A percentile compares a stretch with the other conserved stretches of the same genome.
These are phyloP conservation scores for Centroberyx gerrardi DNA, from an alignment of 2,797 vertebrate species.

Conservation along the genomic window DNA sequence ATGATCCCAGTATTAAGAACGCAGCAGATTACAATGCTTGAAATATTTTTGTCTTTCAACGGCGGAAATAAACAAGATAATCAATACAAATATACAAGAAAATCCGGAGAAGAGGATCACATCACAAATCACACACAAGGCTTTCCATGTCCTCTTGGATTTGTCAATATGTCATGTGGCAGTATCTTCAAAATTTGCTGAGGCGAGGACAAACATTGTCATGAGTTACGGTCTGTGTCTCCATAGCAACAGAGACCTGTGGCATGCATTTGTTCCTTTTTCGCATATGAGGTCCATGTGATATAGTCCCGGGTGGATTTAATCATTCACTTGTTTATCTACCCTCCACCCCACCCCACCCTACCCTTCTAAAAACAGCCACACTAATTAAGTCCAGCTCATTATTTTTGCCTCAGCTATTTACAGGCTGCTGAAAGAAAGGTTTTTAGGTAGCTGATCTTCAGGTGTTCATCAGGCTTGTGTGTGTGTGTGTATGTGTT, in stretches of 20 bases:
- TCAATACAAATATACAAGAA: neutral
- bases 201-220: conserved; percentile 43
- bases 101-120: neutral
- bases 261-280: conserved; percentile 16
- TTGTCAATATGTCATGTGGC: conserved; percentile 40
- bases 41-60: neutral
- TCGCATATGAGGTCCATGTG: conserved; percentile 41
- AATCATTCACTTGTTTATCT: conserved; percentile 71
- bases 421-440: conserved; percentile 49
- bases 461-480: conserved; percentile 38
- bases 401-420: conserved; percentile 71
- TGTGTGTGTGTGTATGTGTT: neutral
- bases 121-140: neutral
- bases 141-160: neutral
- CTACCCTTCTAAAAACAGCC: conserved; percentile 51
- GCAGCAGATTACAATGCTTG: neutral
- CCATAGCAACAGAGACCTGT: conserved; percentile 69
- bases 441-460: conserved; percentile 44
- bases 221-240: conserved; percentile 48
- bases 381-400: conserved; percentile 67
- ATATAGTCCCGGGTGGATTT: conserved; percentile 61
- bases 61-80: neutral
- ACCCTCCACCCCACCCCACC: conserved; percentile 14
- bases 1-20: neutral
- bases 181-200: conserved; percentile 47